Conservation (phyloP, 2,797 vertebrate species). For the Meda fulgida region DNA sequence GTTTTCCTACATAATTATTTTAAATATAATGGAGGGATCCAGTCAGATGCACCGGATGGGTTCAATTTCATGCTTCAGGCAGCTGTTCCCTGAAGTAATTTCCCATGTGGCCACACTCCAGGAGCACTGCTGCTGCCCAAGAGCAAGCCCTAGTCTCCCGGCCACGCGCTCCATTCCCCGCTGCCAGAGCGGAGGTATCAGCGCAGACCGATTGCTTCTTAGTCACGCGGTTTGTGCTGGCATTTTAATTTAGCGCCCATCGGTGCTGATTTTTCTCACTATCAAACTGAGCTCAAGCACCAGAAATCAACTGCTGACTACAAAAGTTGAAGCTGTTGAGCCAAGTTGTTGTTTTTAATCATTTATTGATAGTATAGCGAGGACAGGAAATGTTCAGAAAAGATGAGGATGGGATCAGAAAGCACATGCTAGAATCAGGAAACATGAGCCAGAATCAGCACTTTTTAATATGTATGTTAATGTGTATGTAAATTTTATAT, state of each 20-base stretch:
- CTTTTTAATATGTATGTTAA: background rate
- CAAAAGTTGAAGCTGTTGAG: slow-evolving; percentile 11
- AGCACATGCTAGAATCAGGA: background rate
- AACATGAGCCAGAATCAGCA: background rate
- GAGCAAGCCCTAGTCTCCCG: slow-evolving; percentile 30
- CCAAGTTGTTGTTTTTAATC: background rate
- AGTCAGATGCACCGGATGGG: slow-evolving; percentile 73
- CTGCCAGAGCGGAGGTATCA: slow-evolving; percentile 30
- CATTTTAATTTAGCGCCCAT: slow-evolving; percentile 54
- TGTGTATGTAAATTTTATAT: too few species aligned
- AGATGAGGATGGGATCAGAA: background rate
- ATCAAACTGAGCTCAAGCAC: slow-evolving; percentile 18
- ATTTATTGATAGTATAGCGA: background rate
- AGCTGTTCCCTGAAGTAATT: slow-evolving; percentile 72
- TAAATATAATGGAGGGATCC: slow-evolving; percentile 75
- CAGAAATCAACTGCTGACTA: slow-evolving; percentile 45
- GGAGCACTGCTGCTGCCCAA: slow-evolving; percentile 28
- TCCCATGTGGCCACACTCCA: slow-evolving; percentile 73
- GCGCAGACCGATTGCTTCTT: slow-evolving; percentile 47
- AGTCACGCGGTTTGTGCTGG: slow-evolving; percentile 25
- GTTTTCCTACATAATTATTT: slow-evolving; percentile 77
- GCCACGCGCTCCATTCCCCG: slow-evolving; percentile 33
- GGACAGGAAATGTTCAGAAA: background rate
- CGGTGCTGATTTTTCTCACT: slow-evolving; percentile 41
- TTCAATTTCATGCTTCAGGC: slow-evolving; percentile 85